Base-by-base conservation (phyloP, 2,888 invertebrate genomes). In the Dinocampus coccinellae region DNA sequence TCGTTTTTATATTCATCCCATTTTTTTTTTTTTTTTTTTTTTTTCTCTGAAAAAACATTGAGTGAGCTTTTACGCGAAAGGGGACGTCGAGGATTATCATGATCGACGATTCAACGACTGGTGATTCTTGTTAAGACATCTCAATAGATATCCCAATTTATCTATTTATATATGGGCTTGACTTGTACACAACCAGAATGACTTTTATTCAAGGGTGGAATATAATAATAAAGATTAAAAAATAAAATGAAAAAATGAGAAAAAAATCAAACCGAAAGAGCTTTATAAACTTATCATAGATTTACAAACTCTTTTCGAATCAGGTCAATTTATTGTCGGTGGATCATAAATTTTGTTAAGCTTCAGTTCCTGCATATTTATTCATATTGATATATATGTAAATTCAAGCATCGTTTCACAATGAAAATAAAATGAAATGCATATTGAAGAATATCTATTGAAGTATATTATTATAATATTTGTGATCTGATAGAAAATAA, bases 71-170 rank as follows among this genome's bases (percentile, higher is more conserved):
- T n/a, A 47, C 16, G 34, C 13, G 33, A 34, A 26, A 58, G 33
- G 20, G 24, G 26, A 10, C 33, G 58, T 16, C 34, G 10, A 33
- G 58, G 58, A 58, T 58, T 58, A 58, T 58, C 58, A 55, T 55
- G 55, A 55, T 55, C 55, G 58, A 58, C 58, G 58, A 34, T 33
- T 58, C 33, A 16, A 34, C 33, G n/a, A 58, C 34, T 16, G 58
- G n/a, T 29, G 58, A 58, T 58, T 33, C 58, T 33, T 58, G 58
- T 58, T 16, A 16, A 33, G 58, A 34, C 33, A 20, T 58, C 29
- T 58, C 33, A 3, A 34, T 13, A 16, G n/a, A 29, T n/a, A 16
- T 34, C n/a, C 33, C n/a, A 33, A 58, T 16, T 47, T 16, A 47
- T 20, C 16, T 47, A 16, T 47, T 9, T 20, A 7, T 16, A n/a